phyloP scores from a whole-genome alignment of 2,113 vertebrate genomes.

The Picathartes gymnocephalus region DNA sequence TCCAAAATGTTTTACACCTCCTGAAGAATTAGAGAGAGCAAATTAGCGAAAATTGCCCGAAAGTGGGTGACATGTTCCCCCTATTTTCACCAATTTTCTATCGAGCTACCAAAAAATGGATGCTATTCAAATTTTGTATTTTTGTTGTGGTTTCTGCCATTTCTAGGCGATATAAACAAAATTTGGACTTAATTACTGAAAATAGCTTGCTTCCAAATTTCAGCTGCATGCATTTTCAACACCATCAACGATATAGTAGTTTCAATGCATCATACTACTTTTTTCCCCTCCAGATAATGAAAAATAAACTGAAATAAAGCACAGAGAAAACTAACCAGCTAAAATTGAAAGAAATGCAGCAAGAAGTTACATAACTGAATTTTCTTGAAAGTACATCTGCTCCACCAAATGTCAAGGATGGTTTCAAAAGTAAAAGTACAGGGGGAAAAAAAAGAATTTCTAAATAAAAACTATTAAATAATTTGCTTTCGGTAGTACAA shows the following conservation, averaged over 20 bases:
- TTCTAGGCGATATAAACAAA: neutral
- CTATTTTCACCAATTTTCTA: neutral
- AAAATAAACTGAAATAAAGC: neutral
- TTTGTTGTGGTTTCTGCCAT: neutral
- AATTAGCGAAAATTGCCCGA: neutral
- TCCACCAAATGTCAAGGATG: neutral
- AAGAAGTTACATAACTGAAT: neutral
- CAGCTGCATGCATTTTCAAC: neutral
- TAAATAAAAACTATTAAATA: neutral
- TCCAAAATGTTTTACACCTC: neutral
- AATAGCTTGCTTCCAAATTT: neutral
- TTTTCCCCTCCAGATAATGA: neutral
- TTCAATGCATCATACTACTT: neutral
- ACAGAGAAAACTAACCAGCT: neutral
- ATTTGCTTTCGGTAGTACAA: neutral
- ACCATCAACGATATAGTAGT: neutral
- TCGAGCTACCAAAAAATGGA: neutral
- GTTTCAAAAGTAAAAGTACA: neutral
- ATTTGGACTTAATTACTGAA: neutral
- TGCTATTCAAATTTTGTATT: neutral
- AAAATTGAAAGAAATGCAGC: neutral
- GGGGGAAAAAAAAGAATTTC: neutral
- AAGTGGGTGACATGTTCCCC: neutral
- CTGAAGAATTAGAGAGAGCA: neutral
- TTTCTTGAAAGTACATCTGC: neutral